Percentiles rank a stretch among this genome's conserved stretches.
Evolutionary conservation across 2,113 vertebrate genomes (phyloP).

Genomic region (Anseranas semipalmata): DNA sequence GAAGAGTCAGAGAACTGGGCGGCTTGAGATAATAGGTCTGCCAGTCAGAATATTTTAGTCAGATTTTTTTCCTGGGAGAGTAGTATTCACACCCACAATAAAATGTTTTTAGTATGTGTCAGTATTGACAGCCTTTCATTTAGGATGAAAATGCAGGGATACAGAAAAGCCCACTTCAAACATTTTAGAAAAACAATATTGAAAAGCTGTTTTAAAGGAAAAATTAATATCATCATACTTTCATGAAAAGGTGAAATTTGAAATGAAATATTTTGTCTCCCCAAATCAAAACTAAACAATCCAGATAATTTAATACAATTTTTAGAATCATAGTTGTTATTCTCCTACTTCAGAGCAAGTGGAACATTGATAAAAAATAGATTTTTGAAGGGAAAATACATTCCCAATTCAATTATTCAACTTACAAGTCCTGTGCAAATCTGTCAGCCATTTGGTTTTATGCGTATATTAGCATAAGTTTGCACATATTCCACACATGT

Average conservation of each 20-base stretch:
- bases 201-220: neutral
- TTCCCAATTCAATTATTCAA: slow-evolving; percentile 3
- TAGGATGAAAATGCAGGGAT: neutral
- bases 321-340: neutral
- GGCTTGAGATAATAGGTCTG: neutral
- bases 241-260: neutral
- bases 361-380: neutral
- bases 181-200: neutral
- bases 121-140: neutral
- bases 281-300: neutral
- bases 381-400: slow-evolving; percentile 3
- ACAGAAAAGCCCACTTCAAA: neutral
- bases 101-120: neutral
- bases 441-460: neutral
- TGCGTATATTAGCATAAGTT: slow-evolving; percentile 39
- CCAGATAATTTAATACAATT: neutral
- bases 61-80: neutral
- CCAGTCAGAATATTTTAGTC: neutral
- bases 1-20: neutral
- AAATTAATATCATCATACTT: neutral
- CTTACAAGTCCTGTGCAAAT: slow-evolving; percentile 1
- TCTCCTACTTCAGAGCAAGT: neutral
- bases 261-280: neutral
- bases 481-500: neutral
- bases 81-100: neutral